Conservation (phyloP, 2,888 invertebrate species). For the Spisula subtruncata region DNA sequence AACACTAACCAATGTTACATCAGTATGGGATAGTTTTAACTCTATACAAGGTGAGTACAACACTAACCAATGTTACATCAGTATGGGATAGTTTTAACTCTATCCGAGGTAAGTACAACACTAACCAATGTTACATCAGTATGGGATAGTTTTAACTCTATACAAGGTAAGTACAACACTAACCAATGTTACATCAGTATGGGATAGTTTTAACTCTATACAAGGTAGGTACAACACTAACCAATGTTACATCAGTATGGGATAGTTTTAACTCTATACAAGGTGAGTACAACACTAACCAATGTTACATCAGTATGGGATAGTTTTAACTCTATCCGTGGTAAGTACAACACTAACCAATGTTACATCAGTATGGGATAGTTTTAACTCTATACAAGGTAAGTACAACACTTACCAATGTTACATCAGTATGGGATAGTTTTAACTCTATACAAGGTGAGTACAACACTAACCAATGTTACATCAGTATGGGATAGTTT, state of each 20-base stretch:
- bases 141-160: no score
- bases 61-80: neutral
- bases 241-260: no score
- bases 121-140: neutral
- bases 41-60: conserved; percentile 54
- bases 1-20: neutral
- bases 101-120: conserved; percentile 44
- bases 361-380: no score
- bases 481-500: no score
- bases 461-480: neutral
- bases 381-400: conserved; percentile 61
- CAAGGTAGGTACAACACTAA: conserved; percentile 40
- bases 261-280: conserved; percentile 57
- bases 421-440: no score
- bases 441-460: conserved; percentile 59
- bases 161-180: conserved; percentile 43
- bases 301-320: no score
- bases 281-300: conserved; percentile 40
- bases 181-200: no score
- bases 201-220: conserved; percentile 59
- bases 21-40: no score
- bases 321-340: conserved; percentile 58
- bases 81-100: no score
- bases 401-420: neutral
- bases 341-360: conserved; percentile 35